Percentiles rank a stretch among this genome's conserved stretches.
phyloP scores from a whole-genome alignment of 2,797 vertebrate genomes.

The Rhynchotus rufescens region DNA sequence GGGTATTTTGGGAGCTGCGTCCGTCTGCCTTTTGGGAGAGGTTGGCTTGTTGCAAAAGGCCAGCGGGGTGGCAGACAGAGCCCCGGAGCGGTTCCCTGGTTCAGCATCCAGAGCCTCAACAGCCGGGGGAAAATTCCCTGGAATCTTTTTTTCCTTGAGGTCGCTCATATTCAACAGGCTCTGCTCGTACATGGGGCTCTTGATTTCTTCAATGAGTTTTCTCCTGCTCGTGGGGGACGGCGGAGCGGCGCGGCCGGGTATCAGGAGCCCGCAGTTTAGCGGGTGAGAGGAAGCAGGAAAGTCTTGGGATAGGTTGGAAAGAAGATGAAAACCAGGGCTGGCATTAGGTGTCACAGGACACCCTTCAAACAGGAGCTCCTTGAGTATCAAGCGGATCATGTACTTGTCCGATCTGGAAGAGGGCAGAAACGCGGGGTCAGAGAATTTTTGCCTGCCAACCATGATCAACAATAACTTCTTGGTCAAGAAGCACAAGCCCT shows the following conservation, averaged over 20 bases:
- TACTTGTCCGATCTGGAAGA: conserved; percentile 92
- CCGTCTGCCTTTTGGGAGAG: conserved; percentile 73
- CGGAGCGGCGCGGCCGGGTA: conserved; percentile 80
- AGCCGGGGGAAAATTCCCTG: conserved; percentile 77
- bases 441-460: conserved; percentile 90
- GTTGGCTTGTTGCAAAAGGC: conserved; percentile 75
- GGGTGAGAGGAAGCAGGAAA: conserved; percentile 72
- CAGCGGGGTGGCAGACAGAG: conserved; percentile 63
- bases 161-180: conserved; percentile 77
- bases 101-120: conserved; percentile 80
- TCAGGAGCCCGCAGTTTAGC: conserved; percentile 81
- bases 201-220: conserved; percentile 88
- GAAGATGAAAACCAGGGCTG: conserved; percentile 49
- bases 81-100: conserved; percentile 70
- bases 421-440: conserved; percentile 89
- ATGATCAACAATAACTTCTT: conserved; percentile 89
- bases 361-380: conserved; percentile 82
- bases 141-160: conserved; percentile 78
- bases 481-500: conserved; percentile 92
- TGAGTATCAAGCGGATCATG: conserved; percentile 83
- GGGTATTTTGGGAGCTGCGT: conserved; percentile 50
- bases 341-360: conserved; percentile 44
- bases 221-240: conserved; percentile 79
- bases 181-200: conserved; percentile 73
- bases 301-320: conserved; percentile 63